phyloP scores from a whole-genome alignment of 2,113 vertebrate species.

The Cairina moschata region DNA sequence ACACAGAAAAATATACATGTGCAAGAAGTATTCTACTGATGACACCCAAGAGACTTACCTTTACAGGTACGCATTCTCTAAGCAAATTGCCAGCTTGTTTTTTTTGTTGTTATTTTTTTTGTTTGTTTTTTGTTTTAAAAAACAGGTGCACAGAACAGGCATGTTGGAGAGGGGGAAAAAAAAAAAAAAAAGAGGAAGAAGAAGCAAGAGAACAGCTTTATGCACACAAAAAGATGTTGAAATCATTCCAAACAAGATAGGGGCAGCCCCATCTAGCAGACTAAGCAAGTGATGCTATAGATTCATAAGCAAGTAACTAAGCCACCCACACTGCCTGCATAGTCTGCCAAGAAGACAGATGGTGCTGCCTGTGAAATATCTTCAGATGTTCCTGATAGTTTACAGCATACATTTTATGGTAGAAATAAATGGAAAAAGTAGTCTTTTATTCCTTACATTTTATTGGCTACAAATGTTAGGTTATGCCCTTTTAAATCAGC shows the following conservation, averaged over 20 bases:
- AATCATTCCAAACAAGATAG: slow-evolving; percentile 30
- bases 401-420: slow-evolving; percentile 64
- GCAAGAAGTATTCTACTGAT: background rate
- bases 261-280: slow-evolving; percentile 39
- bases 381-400: slow-evolving; percentile 66
- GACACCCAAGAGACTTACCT: background rate
- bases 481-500: slow-evolving; percentile 71
- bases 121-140: background rate
- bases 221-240: slow-evolving; percentile 24
- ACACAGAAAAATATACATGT: background rate
- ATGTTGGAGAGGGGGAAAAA: background rate
- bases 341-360: slow-evolving; percentile 70
- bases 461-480: slow-evolving; percentile 67
- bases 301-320: slow-evolving; percentile 52
- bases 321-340: slow-evolving; percentile 44
- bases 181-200: background rate
- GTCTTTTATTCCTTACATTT: slow-evolving; percentile 52
- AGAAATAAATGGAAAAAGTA: slow-evolving; percentile 51
- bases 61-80: background rate
- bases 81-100: slow-evolving; percentile 20
- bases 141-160: background rate
- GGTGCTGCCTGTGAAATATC: slow-evolving; percentile 69
- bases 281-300: slow-evolving; percentile 29
- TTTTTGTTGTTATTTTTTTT: background rate
- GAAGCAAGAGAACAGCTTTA: background rate